phyloP scores from a whole-genome alignment of 23 tunicate genomes.

The Ascidia mentula region DNA sequence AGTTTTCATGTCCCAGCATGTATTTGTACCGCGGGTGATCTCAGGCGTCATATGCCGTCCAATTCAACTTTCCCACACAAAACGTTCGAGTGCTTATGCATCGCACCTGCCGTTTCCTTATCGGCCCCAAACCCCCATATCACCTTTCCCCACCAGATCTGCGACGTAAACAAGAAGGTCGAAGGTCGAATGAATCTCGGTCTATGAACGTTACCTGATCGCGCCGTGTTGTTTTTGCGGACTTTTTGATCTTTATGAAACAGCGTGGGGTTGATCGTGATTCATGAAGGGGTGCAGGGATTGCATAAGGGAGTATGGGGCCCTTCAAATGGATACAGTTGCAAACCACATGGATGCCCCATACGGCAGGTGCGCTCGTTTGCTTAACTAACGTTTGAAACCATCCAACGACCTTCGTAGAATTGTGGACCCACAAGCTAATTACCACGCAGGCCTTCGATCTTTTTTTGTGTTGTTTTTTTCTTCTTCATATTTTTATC shows the following conservation, averaged over 20 bases:
- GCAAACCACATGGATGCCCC: too few relatives aligned
- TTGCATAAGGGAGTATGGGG: background rate
- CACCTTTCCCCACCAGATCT: background rate
- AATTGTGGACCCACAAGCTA: too few relatives aligned
- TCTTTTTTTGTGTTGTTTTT: too few relatives aligned
- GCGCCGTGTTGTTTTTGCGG: background rate
- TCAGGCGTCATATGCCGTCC: too few relatives aligned
- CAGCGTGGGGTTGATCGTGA: background rate
- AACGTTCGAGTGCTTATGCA: background rate
- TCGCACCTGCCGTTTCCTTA: conserved; percentile 2
- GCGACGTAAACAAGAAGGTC: background rate
- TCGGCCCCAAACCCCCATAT: background rate
- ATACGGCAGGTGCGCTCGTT: too few relatives aligned
- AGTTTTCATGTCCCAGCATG: too few relatives aligned
- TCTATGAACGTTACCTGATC: background rate
- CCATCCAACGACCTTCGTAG: too few relatives aligned
- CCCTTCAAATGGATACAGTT: background rate
- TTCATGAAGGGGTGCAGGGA: background rate
- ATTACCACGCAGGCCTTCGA: too few relatives aligned
- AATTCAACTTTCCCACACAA: too few relatives aligned
- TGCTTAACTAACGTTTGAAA: too few relatives aligned
- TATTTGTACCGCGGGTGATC: too few relatives aligned
- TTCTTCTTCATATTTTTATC: too few relatives aligned
- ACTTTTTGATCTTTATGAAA: background rate
- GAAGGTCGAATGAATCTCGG: background rate